A percentile compares a stretch with the other conserved stretches of the same genome.
Conservation (phyloP, 2,888 invertebrate species). For the Drosophila koepferae region DNA sequence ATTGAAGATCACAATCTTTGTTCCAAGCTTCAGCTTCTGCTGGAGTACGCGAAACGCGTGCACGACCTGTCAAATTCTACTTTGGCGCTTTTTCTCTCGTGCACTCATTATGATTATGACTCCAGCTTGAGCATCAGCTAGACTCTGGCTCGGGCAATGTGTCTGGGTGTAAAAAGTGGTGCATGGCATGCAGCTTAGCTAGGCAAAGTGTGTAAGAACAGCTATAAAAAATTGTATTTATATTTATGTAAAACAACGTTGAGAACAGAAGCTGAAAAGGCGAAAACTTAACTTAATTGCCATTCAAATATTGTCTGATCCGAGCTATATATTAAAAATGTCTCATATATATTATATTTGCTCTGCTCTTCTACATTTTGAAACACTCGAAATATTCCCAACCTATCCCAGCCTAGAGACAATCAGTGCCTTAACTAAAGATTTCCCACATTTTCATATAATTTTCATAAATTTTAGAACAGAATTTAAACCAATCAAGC, state of each 20-base stretch:
- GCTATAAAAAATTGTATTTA: neutral
- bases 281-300: no score
- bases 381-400: neutral
- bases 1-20: conserved; percentile 48
- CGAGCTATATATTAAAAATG: no score
- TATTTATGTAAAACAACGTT: neutral
- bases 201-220: neutral
- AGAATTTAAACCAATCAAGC: conserved; percentile 22
- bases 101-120: conserved; percentile 79
- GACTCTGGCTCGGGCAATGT: neutral
- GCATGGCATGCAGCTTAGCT: conserved; percentile 35
- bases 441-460: conserved; percentile 56
- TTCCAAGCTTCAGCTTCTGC: conserved; percentile 30
- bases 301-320: no score
- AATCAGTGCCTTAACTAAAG: conserved; percentile 22
- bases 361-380: neutral
- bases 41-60: conserved; percentile 74
- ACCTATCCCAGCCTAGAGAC: no score
- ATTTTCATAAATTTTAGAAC: conserved; percentile 72
- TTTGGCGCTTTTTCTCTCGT: conserved; percentile 57
- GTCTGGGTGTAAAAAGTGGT: conserved; percentile 45
- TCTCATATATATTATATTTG: no score
- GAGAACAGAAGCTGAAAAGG: no score
- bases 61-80: conserved; percentile 76
- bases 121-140: conserved; percentile 15